These are phyloP conservation scores for Pangasius djambal DNA, from an alignment of 2,797 vertebrate species.

Conservation along the genomic window DNA sequence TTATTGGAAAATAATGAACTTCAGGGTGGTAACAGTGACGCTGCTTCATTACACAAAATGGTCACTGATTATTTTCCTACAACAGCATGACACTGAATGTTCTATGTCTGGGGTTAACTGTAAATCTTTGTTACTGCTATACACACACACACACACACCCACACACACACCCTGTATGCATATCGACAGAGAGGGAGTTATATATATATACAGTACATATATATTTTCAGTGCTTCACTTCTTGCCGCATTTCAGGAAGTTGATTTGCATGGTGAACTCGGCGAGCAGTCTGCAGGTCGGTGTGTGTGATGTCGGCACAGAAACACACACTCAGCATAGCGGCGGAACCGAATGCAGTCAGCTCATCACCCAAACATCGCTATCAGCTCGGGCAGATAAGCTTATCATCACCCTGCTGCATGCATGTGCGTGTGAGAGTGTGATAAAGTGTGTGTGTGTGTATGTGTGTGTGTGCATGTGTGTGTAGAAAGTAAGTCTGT, in stretches of 20 bases:
- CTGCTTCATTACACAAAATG: not conserved
- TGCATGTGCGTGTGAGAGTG: conserved; percentile 16
- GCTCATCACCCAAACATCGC: conserved; percentile 24
- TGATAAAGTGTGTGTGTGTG: not conserved
- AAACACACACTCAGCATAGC: not conserved
- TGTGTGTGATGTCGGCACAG: not conserved
- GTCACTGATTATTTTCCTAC: not conserved
- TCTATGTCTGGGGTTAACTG: not conserved
- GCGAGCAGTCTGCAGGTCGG: not conserved
- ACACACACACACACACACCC: not conserved
- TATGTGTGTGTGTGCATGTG: conserved; percentile 4
- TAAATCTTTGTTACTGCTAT: not conserved
- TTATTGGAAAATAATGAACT: too few species aligned
- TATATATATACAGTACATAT: not conserved
- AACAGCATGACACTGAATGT: not conserved
- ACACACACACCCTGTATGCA: not conserved
- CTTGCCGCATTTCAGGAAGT: not conserved
- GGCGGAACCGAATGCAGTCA: not conserved
- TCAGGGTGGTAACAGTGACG: too few species aligned
- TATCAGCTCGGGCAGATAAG: conserved; percentile 32
- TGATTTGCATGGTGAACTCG: not conserved
- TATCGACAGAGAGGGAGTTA: not conserved
- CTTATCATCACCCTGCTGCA: conserved; percentile 25
- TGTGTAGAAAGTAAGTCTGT: conserved; percentile 1
- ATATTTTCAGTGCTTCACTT: not conserved